Evolutionary conservation across 2,888 invertebrate species (phyloP).

Genomic region (Terebella lapidaria): DNA sequence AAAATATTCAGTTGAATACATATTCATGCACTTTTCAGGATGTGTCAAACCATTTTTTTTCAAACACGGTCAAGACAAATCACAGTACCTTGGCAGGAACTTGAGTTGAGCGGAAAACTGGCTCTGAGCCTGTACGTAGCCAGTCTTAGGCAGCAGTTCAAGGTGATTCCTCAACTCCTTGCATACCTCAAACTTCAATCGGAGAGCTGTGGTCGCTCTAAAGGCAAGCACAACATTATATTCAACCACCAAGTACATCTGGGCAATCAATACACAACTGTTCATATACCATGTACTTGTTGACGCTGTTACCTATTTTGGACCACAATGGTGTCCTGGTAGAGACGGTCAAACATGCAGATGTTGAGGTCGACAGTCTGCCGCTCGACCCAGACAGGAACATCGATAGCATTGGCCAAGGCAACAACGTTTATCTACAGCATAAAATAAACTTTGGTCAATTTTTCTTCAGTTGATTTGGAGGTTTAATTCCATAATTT

Average conservation of each 20-base stretch:
- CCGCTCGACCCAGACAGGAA: conserved; percentile 52
- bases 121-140: conserved; percentile 52
- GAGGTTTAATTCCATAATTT: too few species aligned
- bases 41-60: too few species aligned
- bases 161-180: conserved; percentile 47
- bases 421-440: background rate
- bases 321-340: conserved; percentile 51
- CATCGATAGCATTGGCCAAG: conserved; percentile 48
- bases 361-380: conserved; percentile 50
- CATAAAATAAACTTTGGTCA: background rate
- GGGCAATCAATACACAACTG: background rate
- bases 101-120: conserved; percentile 53
- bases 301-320: conserved; percentile 50
- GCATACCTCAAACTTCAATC: conserved; percentile 51
- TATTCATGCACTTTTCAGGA: too few species aligned
- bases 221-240: background rate
- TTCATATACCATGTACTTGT: background rate
- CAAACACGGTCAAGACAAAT: too few species aligned
- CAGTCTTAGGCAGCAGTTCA: conserved; percentile 52
- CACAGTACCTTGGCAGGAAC: conserved; percentile 50
- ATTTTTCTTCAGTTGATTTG: too few species aligned
- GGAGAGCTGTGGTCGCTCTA: conserved; percentile 48
- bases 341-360: conserved; percentile 52
- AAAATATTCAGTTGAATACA: background rate
- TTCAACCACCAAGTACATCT: too few species aligned